A percentile compares a stretch with the other conserved stretches of the same genome.
Evolutionary conservation across 2,888 invertebrate species (phyloP).

Genomic region (Scaptomyza polygonia): DNA sequence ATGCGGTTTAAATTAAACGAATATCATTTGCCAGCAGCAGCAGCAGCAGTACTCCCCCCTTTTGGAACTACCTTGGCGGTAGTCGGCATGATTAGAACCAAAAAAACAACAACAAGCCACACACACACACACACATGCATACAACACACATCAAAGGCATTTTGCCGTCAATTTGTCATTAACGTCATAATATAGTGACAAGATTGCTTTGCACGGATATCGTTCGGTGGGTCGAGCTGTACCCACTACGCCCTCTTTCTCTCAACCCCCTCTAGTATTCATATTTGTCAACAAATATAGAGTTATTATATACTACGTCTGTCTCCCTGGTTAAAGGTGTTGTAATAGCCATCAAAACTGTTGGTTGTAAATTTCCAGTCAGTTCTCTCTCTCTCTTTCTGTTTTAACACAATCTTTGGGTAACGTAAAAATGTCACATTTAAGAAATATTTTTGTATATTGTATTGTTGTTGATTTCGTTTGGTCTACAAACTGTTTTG

Average conservation of each 20-base stretch:
- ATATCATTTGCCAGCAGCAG: slow-evolving; percentile 74
- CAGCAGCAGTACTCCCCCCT: slow-evolving; percentile 17
- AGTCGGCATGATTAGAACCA: slow-evolving; percentile 81
- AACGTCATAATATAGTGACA: slow-evolving; percentile 82
- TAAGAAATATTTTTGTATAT: slow-evolving; percentile 37
- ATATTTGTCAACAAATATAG: slow-evolving; percentile 74
- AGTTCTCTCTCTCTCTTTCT: slow-evolving; percentile 8
- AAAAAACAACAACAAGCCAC: slow-evolving; percentile 74
- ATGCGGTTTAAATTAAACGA: slow-evolving; percentile 76
- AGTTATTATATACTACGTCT: slow-evolving; percentile 67
- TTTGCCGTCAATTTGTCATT: slow-evolving; percentile 84
- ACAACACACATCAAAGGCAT: slow-evolving; percentile 80
- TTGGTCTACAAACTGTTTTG: slow-evolving; percentile 41
- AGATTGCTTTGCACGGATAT: slow-evolving; percentile 81
- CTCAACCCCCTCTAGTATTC: slow-evolving; percentile 17
- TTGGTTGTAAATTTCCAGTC: slow-evolving; percentile 73
- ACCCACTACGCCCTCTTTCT: not conserved
- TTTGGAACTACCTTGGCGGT: slow-evolving; percentile 75
- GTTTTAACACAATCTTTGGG: slow-evolving; percentile 42
- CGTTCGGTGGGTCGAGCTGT: slow-evolving; percentile 24
- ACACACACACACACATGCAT: not conserved
- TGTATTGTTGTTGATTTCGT: slow-evolving; percentile 3
- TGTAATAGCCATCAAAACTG: slow-evolving; percentile 62
- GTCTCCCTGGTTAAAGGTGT: slow-evolving; percentile 65
- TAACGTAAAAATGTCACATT: slow-evolving; percentile 67